Percentiles rank a stretch among this genome's conserved stretches.
These are phyloP conservation scores for Lerema accius DNA, from an alignment of 1,140 invertebrate species.

Conservation along the genomic window DNA sequence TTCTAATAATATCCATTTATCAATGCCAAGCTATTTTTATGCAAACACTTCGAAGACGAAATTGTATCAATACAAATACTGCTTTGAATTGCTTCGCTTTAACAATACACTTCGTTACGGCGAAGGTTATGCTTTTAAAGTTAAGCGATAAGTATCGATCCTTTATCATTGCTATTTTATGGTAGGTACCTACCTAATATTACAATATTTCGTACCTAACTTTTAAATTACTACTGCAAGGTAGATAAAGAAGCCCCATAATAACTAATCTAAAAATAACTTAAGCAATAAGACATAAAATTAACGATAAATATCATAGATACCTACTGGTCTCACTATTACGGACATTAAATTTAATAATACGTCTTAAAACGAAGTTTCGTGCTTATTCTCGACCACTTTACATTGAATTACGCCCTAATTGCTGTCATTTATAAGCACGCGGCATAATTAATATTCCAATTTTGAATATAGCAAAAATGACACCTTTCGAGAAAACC, in stretches of 20 bases:
- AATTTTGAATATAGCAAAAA: constrained; percentile 51
- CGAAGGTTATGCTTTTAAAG: neutral
- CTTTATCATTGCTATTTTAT: neutral
- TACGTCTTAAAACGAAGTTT: neutral
- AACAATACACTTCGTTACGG: constrained; percentile 22
- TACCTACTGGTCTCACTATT: neutral
- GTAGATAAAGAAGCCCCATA: too few relatives aligned
- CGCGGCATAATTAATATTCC: constrained; percentile 52
- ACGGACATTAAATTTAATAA: neutral
- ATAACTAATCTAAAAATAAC: too few relatives aligned
- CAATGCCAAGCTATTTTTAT: constrained; percentile 22
- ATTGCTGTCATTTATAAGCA: constrained; percentile 54
- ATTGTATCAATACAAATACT: constrained; percentile 20
- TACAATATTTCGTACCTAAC: too few relatives aligned
- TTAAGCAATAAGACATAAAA: too few relatives aligned
- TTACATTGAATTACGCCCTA: constrained; percentile 45
- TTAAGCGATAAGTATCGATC: neutral
- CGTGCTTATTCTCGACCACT: constrained; percentile 5
- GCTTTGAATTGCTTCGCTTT: neutral
- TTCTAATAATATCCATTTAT: constrained; percentile 9
- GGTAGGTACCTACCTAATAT: too few relatives aligned
- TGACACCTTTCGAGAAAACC: constrained; percentile 53
- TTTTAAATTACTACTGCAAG: too few relatives aligned
- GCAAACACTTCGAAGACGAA: constrained; percentile 14
- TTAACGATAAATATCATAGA: too few relatives aligned